Conservation (phyloP, 2,113 vertebrate genomes). For the Hypomesus transpacificus region DNA sequence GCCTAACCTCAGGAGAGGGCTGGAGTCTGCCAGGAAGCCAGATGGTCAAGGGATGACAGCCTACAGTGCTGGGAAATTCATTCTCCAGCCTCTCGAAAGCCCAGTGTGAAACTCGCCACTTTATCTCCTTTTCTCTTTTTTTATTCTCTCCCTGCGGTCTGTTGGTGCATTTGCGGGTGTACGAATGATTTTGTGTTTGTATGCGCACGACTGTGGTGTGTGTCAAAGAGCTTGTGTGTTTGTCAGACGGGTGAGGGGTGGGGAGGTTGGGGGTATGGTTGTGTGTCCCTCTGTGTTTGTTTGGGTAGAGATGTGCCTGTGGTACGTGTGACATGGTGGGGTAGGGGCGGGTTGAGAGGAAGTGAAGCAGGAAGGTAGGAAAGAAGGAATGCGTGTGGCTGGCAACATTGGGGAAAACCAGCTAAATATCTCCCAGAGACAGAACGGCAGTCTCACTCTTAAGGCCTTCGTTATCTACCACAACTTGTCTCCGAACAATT, state of each 20-base stretch:
- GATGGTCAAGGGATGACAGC: constrained; percentile 59
- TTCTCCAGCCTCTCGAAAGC: constrained; percentile 55
- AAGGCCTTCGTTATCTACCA: constrained; percentile 60
- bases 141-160: constrained; percentile 29
- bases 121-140: constrained; percentile 11
- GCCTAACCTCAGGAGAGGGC: constrained; percentile 63
- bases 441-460: constrained; percentile 28
- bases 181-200: constrained; percentile 2
- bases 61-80: constrained; percentile 58
- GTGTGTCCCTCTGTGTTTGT: too few species aligned
- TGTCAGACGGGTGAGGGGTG: too few species aligned
- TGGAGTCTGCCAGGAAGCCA: constrained; percentile 63
- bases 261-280: too few species aligned
- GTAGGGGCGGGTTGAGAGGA: constrained; percentile 5
- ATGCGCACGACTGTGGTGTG: too few species aligned
- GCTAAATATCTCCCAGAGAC: constrained; percentile 16
- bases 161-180: constrained; percentile 30
- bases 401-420: constrained; percentile 8
- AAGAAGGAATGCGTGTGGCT: constrained; percentile 33
- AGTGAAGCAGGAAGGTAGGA: not conserved
- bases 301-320: too few species aligned
- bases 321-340: not conserved
- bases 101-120: constrained; percentile 3
- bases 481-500: constrained; percentile 57
- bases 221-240: constrained; percentile 14